These are phyloP conservation scores for Megaceryle maxima DNA, from an alignment of 2,113 vertebrate genomes.

Conservation along the genomic window DNA sequence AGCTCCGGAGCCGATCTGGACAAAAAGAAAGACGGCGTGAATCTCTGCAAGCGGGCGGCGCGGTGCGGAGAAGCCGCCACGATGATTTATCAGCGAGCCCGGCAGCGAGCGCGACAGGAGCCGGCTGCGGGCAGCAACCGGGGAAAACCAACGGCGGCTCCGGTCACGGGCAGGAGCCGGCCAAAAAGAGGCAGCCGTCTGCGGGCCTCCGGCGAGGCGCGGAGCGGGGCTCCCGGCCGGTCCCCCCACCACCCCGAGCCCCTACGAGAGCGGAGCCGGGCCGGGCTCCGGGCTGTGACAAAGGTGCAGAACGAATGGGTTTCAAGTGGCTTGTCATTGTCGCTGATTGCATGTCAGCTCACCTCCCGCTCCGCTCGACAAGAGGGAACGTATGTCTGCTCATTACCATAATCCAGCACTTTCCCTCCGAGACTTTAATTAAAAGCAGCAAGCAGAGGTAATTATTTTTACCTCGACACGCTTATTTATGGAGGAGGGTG, in stretches of 20 bases:
- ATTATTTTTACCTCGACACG: conserved; percentile 83
- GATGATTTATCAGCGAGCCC: neutral
- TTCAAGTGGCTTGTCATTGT: conserved; percentile 83
- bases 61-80: neutral
- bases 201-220: too few relatives aligned
- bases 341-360: conserved; percentile 83
- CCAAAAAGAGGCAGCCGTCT: neutral
- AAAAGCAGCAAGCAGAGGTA: conserved; percentile 90
- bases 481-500: conserved; percentile 76
- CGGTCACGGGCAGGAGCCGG: neutral
- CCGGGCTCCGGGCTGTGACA: conserved; percentile 33
- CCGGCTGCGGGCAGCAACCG: neutral
- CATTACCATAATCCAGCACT: conserved; percentile 96
- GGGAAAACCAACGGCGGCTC: neutral
- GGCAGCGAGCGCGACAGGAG: neutral
- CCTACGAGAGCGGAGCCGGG: neutral
- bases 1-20: neutral
- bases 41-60: neutral
- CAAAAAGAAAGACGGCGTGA: neutral
- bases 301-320: conserved; percentile 79
- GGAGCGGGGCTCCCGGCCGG: neutral
- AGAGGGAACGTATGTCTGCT: conserved; percentile 86
- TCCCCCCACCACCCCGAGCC: neutral
- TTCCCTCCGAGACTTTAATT: conserved; percentile 95
- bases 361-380: conserved; percentile 84